phyloP scores from a whole-genome alignment of 1,140 invertebrate genomes.

The Globodera rostochiensis region DNA sequence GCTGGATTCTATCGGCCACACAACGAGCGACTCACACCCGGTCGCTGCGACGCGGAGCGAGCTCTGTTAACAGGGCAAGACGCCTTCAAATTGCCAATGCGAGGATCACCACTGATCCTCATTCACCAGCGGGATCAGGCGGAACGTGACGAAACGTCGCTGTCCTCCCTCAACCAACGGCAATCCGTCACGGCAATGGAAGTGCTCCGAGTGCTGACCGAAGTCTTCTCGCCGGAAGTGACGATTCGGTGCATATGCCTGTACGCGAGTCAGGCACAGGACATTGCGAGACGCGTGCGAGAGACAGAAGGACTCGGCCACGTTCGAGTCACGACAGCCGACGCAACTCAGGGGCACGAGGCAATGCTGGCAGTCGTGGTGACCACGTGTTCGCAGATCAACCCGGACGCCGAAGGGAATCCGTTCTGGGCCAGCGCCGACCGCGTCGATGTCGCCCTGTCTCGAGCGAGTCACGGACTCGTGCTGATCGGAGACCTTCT shows the following conservation, averaged over 20 bases:
- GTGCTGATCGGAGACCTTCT: constrained; percentile 7
- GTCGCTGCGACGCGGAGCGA: not conserved
- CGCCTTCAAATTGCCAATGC: not conserved
- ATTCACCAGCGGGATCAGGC: not conserved
- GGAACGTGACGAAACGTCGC: not conserved
- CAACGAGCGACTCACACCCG: not conserved
- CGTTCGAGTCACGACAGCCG: not conserved
- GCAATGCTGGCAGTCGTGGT: not conserved
- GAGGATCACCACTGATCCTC: not conserved
- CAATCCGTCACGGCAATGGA: not conserved
- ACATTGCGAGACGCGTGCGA: not conserved
- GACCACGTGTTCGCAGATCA: not conserved
- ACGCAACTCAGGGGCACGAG: constrained; percentile 1
- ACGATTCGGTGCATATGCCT: constrained; percentile 4
- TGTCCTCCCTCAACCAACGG: not conserved
- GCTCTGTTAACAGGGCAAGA: not conserved
- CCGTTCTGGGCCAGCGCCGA: not conserved
- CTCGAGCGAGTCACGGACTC: not conserved
- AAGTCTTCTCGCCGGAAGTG: not conserved
- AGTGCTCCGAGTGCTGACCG: not conserved
- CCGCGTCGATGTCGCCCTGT: not conserved
- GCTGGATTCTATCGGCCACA: constrained; percentile 11
- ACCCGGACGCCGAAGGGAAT: not conserved
- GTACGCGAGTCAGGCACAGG: not conserved
- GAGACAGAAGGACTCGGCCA: not conserved